phyloP scores from a whole-genome alignment of 1,140 invertebrate genomes.

The Aphaenogaster ashmeadi region DNA sequence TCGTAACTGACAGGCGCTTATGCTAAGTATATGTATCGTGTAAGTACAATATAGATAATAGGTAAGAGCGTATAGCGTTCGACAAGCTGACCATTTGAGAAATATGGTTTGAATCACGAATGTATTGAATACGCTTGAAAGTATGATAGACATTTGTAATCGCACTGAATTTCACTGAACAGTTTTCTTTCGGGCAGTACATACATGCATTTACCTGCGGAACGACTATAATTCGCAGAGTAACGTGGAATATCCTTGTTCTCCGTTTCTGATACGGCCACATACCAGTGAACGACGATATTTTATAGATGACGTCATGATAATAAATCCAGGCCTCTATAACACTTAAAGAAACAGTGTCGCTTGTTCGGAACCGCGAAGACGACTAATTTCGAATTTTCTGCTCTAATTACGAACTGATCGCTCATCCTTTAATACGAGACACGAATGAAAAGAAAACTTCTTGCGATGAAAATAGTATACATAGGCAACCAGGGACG shows the following conservation, averaged over 20 bases:
- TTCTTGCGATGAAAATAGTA: too few relatives aligned
- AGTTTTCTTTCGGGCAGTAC: neutral
- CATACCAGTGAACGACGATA: neutral
- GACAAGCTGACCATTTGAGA: neutral
- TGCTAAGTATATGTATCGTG: neutral
- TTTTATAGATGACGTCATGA: neutral
- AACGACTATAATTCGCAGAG: neutral
- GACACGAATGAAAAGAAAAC: neutral
- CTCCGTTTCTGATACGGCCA: constrained; percentile 3
- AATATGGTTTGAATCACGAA: neutral
- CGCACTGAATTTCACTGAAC: neutral
- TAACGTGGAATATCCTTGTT: neutral
- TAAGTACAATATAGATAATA: neutral
- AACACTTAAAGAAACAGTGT: neutral
- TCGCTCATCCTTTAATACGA: neutral
- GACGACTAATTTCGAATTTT: neutral
- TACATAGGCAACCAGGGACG: too few relatives aligned
- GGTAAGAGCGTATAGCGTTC: neutral
- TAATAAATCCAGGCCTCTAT: neutral
- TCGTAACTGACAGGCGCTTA: constrained; percentile 1
- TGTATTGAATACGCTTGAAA: neutral
- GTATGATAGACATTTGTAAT: neutral
- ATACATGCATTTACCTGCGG: neutral
- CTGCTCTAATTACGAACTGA: neutral
- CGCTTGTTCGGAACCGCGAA: too few relatives aligned